These are phyloP conservation scores for Diabrotica virgifera DNA, from an alignment of 1,140 invertebrate genomes.

Conservation along the genomic window DNA sequence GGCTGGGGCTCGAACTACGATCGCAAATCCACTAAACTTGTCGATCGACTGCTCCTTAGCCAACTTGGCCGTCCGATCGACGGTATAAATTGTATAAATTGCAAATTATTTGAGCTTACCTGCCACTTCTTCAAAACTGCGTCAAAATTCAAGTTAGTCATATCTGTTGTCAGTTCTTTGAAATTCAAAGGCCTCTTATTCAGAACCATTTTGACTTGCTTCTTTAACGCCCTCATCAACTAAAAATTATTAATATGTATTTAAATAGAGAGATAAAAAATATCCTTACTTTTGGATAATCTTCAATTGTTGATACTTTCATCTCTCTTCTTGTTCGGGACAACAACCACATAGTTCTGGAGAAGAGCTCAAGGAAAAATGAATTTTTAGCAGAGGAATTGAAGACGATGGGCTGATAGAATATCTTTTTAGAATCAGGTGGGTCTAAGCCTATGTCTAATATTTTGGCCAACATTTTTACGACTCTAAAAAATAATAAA, in stretches of 20 bases:
- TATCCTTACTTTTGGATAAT: slow-evolving; percentile 38
- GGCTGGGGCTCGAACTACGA: no score
- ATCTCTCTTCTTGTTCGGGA: slow-evolving; percentile 44
- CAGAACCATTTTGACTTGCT: slow-evolving; percentile 38
- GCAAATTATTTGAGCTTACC: slow-evolving; percentile 11
- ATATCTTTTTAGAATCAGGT: slow-evolving; percentile 29
- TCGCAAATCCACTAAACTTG: no score
- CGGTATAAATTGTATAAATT: no score
- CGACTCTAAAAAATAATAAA: slow-evolving; percentile 28
- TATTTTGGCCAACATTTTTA: slow-evolving; percentile 38
- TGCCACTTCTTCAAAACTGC: slow-evolving; percentile 33
- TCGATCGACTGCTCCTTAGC: no score
- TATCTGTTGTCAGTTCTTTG: slow-evolving; percentile 31
- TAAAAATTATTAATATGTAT: slow-evolving; percentile 13
- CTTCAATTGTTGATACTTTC: slow-evolving; percentile 37
- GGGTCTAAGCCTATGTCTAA: slow-evolving; percentile 37
- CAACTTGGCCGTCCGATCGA: no score
- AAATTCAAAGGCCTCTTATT: slow-evolving; percentile 36
- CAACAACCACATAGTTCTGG: slow-evolving; percentile 42
- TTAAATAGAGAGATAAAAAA: not conserved
- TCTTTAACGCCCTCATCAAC: slow-evolving; percentile 38
- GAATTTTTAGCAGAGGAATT: slow-evolving; percentile 31
- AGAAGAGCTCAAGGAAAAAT: slow-evolving; percentile 44
- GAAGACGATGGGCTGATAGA: slow-evolving; percentile 42
- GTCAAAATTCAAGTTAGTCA: slow-evolving; percentile 33